Base-by-base conservation (phyloP, 2,888 invertebrate species). In the Hyppa rectilinea region DNA sequence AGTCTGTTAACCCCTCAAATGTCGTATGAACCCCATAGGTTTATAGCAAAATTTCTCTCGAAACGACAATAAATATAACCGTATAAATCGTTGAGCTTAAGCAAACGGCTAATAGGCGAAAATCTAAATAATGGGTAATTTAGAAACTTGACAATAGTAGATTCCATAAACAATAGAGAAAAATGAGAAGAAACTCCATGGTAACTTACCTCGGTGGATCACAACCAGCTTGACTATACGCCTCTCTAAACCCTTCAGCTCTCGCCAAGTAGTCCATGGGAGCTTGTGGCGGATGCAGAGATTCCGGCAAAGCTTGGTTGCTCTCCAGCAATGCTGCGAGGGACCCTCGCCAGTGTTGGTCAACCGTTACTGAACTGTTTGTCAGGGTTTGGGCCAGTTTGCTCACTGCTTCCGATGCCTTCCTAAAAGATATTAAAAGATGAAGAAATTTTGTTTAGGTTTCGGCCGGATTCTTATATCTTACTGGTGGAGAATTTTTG, bases 201-300 rank as follows among this genome's bases (percentile, higher is more conserved):
- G n/a, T n/a, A n/a, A n/a, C n/a, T n/a, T n/a, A 96, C 93, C 97
- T 96, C 0, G 97, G 97, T 0, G 97, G 97, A 88, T 97, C 96
- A 81, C 97, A 97, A 0, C 97, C 97, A 0, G 96, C 96, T 84
- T 97, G 97, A 84, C 97, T 97, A 81, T 97, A 97, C 0, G 97
- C 97, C 66, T 97, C 97, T 50, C 96, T 93, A 84, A 97, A 97
- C 0, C 97, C 97, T 0, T 93, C 89, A 0, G 97, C 97, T 78
- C 95, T 94, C 45, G 96, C 96, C 59, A 98, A 92, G 86, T 97
- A 98, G 88, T 97, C 97, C 62, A 97, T 96, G 0, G 98, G 97
- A 0, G 97, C 94, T 58, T 96, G 93, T 0, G 97, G 96, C 2
- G 97, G 97, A 61, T 96, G 93, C 65, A 97, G 85, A 0, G 96